Evolutionary conservation across 2,113 vertebrate species (phyloP), one percentile per base, ranked within the genome.

Genomic region (Willisornis vidua): DNA sequence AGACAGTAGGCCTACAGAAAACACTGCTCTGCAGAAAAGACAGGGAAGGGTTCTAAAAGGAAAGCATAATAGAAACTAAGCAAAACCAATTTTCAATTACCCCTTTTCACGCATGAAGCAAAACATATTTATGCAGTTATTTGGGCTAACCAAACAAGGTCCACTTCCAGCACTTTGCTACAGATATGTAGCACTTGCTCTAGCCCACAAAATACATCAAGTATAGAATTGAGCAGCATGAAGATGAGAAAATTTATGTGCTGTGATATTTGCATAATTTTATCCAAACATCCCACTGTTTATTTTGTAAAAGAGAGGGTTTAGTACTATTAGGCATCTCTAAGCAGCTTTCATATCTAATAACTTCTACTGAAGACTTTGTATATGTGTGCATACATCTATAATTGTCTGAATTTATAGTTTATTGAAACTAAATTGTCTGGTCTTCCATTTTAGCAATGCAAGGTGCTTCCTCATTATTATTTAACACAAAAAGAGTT

Each of bases 31-130:
- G 98, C 76, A 41, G 97, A 81, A 98, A 98, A 98, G 98, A 97
- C 97, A 98, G 97, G 72, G 97, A 98, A 96, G 97, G 94, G 96
- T 98, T 99, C 98, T 99, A 98, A 96, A 98, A 98, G 97, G 97
- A 98, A 98, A 98, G 98, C 92, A 98, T 77, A 98, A 96, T 28
- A 97, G 63, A 94, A 59, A 65, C 96, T 57, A 96, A 96, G 82
- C 33, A 91, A 94, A 94, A 96, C 18, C 28, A 14, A 46, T 33
- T 92, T 79, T 19, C 68, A 77, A 75, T 17, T 0, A 68, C 78
- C 6, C 9, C n/a, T 77, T 61, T 81, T 54, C 35, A 65, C 35
- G 54, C 37, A 39, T 14, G 26, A 76, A 90, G 43, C 5, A 61
- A 73, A 90, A 74, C 19, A 10, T 2, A 28, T 3, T 46, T 28